Evolutionary conservation across 2,888 invertebrate genomes (phyloP), one percentile per base, ranked within the genome.

Genomic region (Julus scanicus): DNA sequence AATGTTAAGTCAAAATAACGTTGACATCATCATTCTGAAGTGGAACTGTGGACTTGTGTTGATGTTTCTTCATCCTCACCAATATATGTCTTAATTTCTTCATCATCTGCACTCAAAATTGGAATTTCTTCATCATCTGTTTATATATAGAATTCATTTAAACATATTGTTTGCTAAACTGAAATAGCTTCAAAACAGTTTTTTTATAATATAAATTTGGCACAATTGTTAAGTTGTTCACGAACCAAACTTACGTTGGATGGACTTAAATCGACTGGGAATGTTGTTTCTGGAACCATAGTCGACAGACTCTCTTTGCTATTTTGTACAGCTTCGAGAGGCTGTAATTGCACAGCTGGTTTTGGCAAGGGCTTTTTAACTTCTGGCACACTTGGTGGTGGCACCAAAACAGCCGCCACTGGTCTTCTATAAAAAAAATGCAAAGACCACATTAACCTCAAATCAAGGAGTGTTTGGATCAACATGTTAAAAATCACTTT

Each of bases 301-400:
- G 17, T 44, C 44, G 85, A 15, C 11, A 85, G 85, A 44, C 3
- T 15, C 0, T 48, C 49, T 49, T 85, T 44, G 5, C 13, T 44
- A 1, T 44, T 11, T 80, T 37, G 37, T 37, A 80, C 15, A 2
- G 37, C 37, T 20, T 37, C 80, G 13, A 15, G 11, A 20, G 80
- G 80, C 80, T 80, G 20, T 2, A 2, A 2, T 37, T 80, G 29
- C 80, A 80, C 15, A 37, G 37, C 85, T 11, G 85, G 49, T 44
- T 85, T 44, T 85, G 85, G 85, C 20, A 44, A 40, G 48, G 85
- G 85, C 85, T 85, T 49, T 80, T 80, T 29, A 11, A 80, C 80
- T 80, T 80, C 80, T 80, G 80, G 80, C 29, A 80, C 80, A 80
- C 29, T 13, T 13, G 80, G 80, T 15, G 80, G 80, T 29, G 29